These are phyloP conservation scores for Crotalus tigris DNA, from an alignment of 2,113 vertebrate species.

Conservation along the genomic window DNA sequence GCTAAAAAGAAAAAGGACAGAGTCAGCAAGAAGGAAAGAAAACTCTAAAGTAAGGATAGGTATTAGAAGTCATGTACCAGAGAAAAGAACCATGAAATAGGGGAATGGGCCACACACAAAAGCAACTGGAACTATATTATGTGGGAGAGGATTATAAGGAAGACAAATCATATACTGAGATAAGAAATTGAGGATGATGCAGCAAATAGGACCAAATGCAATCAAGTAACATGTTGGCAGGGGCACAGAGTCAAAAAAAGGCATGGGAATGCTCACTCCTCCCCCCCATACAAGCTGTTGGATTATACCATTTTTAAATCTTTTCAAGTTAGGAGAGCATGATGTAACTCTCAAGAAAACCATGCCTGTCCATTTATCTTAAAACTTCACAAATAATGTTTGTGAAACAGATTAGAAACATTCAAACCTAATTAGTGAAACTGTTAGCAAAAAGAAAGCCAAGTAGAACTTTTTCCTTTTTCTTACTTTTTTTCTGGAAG, in stretches of 20 bases:
- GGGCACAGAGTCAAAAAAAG: not conserved
- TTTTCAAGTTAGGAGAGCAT: not conserved
- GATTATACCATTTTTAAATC: not conserved
- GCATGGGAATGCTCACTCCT: no score
- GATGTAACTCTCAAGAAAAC: not conserved
- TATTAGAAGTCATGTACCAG: not conserved
- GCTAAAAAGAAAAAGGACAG: not conserved
- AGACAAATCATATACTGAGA: not conserved
- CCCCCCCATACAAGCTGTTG: not conserved
- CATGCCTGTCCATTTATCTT: not conserved
- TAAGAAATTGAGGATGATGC: not conserved
- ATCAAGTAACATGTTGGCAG: not conserved
- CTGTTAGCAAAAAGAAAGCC: not conserved
- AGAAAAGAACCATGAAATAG: not conserved
- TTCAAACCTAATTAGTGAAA: not conserved
- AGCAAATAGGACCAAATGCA: not conserved
- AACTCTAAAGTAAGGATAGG: not conserved
- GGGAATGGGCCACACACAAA: no score
- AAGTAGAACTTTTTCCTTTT: not conserved
- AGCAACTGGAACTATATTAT: not conserved
- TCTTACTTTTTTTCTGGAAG: not conserved
- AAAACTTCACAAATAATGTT: not conserved
- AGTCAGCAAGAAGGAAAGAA: not conserved
- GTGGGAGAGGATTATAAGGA: not conserved
- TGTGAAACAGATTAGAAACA: slow-evolving; percentile 4